Evolutionary conservation across 2,797 vertebrate genomes (phyloP), one percentile per base, ranked within the genome.

Genomic region (Yasuhikotakia modesta): DNA sequence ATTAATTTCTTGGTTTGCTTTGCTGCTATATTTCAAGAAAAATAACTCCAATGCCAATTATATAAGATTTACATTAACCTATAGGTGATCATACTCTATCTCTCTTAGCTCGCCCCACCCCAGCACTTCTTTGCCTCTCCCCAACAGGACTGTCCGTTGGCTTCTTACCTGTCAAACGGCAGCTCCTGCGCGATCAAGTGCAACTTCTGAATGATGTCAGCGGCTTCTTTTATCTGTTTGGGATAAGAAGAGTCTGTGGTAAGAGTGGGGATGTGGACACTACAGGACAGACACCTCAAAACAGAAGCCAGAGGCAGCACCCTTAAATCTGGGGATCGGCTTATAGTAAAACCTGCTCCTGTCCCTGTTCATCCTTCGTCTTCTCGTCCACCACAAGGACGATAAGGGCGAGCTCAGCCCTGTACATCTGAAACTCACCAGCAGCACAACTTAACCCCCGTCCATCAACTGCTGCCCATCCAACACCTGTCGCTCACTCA

Each of bases 161-260:
- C 83, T 82, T 87, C 91, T 95, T 93, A 95, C 98, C 97, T 97
- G 93, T 99, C 97, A 88, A 99, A 99, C 70, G 98, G 98, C 90
- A 99, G 93, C 87, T 99, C 98, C 88, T 99, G 98, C 76, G 98
- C 98, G 85, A 99, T 99, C 90, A 99, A 93, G 90, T 99, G 98
- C 84, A 99, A 92, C 89, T 99, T 99, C 92, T 99, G 98, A 93
- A 99, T 99, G 87, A 99, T 99, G 91, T 99, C 98, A 89, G 98
- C 98, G 86, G 98, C 97, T 83, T 99, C 98, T 90, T 99, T 97
- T 93, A 99, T 99, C 98, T 99, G 90, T 87, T 70, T 74, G 21
- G 55, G 60, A 70, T 17, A 53, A 75, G 61, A 70, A 55, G 27
- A 57, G 24, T 52, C 19, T 80, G 72, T 82, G 72, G 63, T 81